Base-by-base conservation (phyloP, 2,113 vertebrate genomes). In the Heterotilapia buettikoferi region DNA sequence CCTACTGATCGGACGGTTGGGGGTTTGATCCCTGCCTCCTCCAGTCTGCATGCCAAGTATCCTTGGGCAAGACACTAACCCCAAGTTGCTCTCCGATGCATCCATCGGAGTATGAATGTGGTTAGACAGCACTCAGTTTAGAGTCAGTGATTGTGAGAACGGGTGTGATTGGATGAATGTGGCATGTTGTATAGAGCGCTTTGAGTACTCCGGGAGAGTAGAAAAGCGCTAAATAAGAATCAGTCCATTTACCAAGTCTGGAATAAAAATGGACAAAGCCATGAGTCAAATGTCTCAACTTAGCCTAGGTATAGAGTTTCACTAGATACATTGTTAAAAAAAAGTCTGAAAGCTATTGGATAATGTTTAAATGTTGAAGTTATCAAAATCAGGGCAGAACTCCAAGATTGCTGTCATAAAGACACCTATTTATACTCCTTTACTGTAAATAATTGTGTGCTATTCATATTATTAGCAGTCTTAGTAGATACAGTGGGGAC, bases 101-200 rank as follows among this genome's bases (percentile, higher is more conserved):
- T 29, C 56, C 56, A 59, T 59, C 5, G 1, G 2, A n/a, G 50
- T 52, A 52, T n/a, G 18, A n/a, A 9, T 52, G 50, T 52, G 50
- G 14, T 31, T 31, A 59, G 14, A 59, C 14, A 31, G 56, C 56
- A 16, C 24, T 59, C 13, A 29, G 26, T 59, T 59, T 29, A 59
- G 56, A 59, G 14, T 31, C 56, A 59, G 3, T 59, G 56, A 59
- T 13, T 59, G 56, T 59, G 24, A 57, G 56, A 3, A 29, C 24
- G 0, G 24, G 56, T 29, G 7, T 29, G 54, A 57, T 5, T 57
- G 4, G 24, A 24, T 29, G 56, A 59, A 16, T 59, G 56, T 31
- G 56, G 56, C 26, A 5, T 2, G 0, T 59, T 1, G 13, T 29
- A 59, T 29, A 29, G 56, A 59, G 13, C 0, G 24, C 56, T 59